Base-by-base conservation (phyloP, 2,797 vertebrate species). In the Cynodonichthys magdalenae region DNA sequence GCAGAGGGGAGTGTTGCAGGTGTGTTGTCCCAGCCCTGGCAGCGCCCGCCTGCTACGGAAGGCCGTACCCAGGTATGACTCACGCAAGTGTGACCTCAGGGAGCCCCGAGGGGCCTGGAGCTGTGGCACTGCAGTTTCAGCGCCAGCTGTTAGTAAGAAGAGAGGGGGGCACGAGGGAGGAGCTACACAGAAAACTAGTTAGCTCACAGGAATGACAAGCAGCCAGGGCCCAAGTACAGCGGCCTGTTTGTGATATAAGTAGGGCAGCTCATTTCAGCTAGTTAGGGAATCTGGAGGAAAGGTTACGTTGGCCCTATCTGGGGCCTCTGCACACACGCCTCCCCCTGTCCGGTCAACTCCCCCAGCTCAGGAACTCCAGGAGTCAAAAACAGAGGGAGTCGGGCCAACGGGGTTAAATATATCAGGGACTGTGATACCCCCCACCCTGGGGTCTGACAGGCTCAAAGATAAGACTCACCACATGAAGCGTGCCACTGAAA, bases 271-370 rank as follows among this genome's bases (percentile, higher is more conserved):
- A 66, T 76, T 79, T 89, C 79, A 85, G 88, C 75, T 75, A 66
- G 83, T 81, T 63, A 75, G 77, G 69, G 86, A 89, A 94, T 93
- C 80, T 94, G 74, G 93, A 90, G 92, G 89, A 94, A 93, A 95
- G 94, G 93, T 94, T 92, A 91, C 45, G 2, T 77, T 75, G 66
- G 79, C 81, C 89, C 79, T 82, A 84, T 84, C 72, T 84, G 71
- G 24, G 88, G 87, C 86, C 84, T 84, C 85, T 55, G 49, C 66
- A 63, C 59, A 64, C 84, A 79, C 68, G 82, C 83, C 80, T 83
- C 83, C 79, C 24, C 79, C 69, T 59, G 65, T 73, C 59, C 58
- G 36, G 79, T 55, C 75, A 74, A 82, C 81, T 77, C 81, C 86
- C 74, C 82, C 65, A 57, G 31, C 69, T 75, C 79, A 78, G 82